These are phyloP conservation scores for Pyrochroa serraticornis DNA, from an alignment of 2,888 invertebrate genomes.

Conservation along the genomic window DNA sequence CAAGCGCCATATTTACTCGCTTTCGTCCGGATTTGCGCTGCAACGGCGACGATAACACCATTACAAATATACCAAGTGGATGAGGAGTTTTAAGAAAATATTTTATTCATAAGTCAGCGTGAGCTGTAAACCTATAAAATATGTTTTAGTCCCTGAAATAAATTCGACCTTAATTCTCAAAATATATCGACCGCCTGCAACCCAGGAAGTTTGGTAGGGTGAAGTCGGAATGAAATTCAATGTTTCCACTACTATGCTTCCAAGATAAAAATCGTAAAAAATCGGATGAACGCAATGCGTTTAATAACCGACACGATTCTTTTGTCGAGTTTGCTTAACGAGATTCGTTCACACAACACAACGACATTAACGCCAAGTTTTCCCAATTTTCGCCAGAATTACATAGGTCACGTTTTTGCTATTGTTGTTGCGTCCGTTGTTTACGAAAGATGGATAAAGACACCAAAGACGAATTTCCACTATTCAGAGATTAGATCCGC, in stretches of 20 bases:
- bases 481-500: too few species aligned
- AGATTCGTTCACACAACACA: background rate
- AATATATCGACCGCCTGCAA: background rate
- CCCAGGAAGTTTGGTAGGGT: background rate
- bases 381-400: too few species aligned
- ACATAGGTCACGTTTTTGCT: background rate
- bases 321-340: background rate
- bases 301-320: constrained; percentile 7
- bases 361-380: too few species aligned
- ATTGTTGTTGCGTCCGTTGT: background rate
- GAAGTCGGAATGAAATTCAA: background rate
- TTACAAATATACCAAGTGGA: background rate
- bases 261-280: constrained; percentile 3
- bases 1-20: too few species aligned
- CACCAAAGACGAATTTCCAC: too few species aligned
- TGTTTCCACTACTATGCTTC: background rate
- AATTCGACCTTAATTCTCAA: background rate
- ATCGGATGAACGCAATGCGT: constrained; percentile 15
- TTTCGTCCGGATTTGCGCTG: background rate
- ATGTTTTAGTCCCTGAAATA: background rate
- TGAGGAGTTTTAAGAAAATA: constrained; percentile 3
- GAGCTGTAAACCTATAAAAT: background rate
- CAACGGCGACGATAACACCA: background rate
- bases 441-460: background rate
- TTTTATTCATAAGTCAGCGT: constrained; percentile 10